A percentile compares a stretch with the other conserved stretches of the same genome.
Conservation (phyloP, 2,797 vertebrate species). For the Lagodon rhomboides region DNA sequence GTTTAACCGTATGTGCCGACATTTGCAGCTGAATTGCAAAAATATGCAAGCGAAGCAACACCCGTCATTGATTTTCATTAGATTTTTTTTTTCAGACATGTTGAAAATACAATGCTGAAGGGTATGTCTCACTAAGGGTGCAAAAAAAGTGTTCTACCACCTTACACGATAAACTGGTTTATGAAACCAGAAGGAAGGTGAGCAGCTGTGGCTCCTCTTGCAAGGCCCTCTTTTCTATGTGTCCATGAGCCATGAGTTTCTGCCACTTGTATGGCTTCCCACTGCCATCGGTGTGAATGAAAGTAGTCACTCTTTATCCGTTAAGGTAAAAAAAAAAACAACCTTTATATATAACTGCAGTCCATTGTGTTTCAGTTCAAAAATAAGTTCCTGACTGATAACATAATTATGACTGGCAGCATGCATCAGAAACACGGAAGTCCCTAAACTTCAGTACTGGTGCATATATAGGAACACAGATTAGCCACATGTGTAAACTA, state of each 20-base stretch:
- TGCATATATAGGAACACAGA: background rate
- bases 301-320: background rate
- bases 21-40: slow-evolving; percentile 38
- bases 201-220: background rate
- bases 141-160: background rate
- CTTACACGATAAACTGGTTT: background rate
- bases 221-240: background rate
- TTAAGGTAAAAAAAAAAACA: background rate
- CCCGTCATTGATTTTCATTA: slow-evolving; percentile 2
- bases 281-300: background rate
- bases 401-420: background rate
- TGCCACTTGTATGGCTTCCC: background rate
- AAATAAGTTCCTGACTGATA: background rate
- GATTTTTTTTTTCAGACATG: background rate
- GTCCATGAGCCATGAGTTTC: background rate
- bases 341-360: background rate
- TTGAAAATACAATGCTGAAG: background rate
- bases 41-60: slow-evolving; percentile 18
- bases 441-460: background rate
- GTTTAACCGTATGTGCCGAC: slow-evolving; percentile 26
- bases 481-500: too few relatives aligned
- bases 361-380: background rate
- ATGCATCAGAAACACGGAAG: background rate
- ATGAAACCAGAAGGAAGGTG: slow-evolving; percentile 7
- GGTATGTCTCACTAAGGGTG: background rate